Conservation (phyloP, 2,113 vertebrate genomes). For the Odocoileus virginianus region DNA sequence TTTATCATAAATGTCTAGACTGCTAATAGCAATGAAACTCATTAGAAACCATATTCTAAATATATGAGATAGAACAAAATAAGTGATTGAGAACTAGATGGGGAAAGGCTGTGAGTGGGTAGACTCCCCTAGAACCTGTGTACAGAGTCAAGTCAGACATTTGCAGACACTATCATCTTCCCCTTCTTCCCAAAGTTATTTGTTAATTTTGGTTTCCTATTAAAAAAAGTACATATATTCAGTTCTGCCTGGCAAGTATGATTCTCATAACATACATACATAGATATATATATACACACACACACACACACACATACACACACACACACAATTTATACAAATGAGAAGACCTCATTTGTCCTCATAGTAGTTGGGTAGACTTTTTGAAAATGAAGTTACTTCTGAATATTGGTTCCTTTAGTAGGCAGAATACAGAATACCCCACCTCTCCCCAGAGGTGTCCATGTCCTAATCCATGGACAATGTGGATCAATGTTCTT, state of each 20-base stretch:
- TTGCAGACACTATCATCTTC: background rate
- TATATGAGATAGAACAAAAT: conserved; percentile 12
- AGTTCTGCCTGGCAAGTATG: background rate
- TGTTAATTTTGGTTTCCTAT: background rate
- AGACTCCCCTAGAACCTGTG: background rate
- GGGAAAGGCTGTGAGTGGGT: background rate
- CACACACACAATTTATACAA: background rate
- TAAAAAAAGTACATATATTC: background rate
- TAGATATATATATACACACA: background rate
- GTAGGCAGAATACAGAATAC: background rate
- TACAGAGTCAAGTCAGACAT: rapidly evolving
- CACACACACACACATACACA: background rate
- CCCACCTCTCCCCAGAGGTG: rapidly evolving
- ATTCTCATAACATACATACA: background rate
- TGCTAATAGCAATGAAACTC: conserved; percentile 46
- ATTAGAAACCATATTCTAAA: conserved; percentile 6
- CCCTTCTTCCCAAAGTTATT: background rate
- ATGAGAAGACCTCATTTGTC: background rate
- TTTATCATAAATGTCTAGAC: conserved; percentile 60
- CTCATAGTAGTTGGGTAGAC: background rate
- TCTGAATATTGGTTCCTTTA: background rate
- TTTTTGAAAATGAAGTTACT: background rate
- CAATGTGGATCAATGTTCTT: background rate
- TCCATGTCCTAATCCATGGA: background rate
- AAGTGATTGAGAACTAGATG: background rate